A percentile compares a stretch with the other conserved stretches of the same genome.
Conservation (phyloP, 2,888 invertebrate species). For the Onchidella celtica region DNA sequence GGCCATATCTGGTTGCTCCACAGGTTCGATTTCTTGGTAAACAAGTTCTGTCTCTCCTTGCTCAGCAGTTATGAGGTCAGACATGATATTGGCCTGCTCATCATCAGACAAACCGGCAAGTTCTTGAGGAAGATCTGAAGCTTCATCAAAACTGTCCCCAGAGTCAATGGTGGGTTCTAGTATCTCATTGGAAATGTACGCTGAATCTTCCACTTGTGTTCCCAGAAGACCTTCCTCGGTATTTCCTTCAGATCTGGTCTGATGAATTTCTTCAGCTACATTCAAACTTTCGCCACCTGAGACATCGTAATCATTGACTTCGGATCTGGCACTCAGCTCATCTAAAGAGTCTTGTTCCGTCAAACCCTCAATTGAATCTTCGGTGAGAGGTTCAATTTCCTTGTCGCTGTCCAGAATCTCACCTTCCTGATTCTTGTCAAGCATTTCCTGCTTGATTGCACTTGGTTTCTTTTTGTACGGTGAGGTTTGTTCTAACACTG, state of each 20-base stretch:
- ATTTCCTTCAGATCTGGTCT: neutral
- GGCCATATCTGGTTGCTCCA: no score
- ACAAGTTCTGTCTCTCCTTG: no score
- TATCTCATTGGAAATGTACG: constrained; percentile 1
- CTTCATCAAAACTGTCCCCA: constrained; percentile 9
- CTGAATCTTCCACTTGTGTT: constrained; percentile 2
- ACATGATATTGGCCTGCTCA: neutral
- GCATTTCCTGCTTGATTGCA: no score
- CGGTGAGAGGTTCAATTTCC: neutral
- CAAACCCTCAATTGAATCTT: no score
- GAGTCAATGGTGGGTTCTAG: constrained; percentile 8
- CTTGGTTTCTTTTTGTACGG: neutral
- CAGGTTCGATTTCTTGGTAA: no score
- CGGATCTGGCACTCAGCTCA: no score
- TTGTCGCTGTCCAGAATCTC: neutral
- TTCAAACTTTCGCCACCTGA: no score
- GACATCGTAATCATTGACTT: no score
- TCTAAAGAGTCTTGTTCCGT: no score
- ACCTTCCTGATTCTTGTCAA: neutral
- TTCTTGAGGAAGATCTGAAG: constrained; percentile 2
- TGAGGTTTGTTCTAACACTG: neutral
- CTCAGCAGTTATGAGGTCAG: neutral
- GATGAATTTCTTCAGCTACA: no score
- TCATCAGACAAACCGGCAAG: neutral
- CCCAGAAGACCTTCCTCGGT: neutral